These are phyloP conservation scores for Blennius ocellaris DNA, from an alignment of 2,113 vertebrate species.

Conservation along the genomic window DNA sequence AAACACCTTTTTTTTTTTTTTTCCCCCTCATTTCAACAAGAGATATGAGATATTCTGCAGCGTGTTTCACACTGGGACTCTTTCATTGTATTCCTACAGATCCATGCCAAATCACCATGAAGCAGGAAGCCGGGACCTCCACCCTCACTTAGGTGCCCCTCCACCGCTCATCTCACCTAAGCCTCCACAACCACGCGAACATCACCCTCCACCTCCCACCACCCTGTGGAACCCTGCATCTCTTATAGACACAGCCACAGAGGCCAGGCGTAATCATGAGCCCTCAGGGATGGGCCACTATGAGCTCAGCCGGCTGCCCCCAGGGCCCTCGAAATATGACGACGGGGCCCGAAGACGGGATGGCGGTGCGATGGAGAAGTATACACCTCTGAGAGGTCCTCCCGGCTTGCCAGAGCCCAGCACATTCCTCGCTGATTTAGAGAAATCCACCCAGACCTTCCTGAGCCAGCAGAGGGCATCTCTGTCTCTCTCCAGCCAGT, in stretches of 20 bases:
- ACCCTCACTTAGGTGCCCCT: constrained; percentile 91
- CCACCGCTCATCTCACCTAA: constrained; percentile 97
- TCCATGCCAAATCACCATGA: constrained; percentile 88
- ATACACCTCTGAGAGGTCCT: constrained; percentile 82
- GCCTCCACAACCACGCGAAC: constrained; percentile 88
- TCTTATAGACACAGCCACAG: constrained; percentile 88
- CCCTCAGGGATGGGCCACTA: constrained; percentile 83
- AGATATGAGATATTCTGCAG: not conserved
- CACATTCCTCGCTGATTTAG: constrained; percentile 92
- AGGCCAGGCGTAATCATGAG: constrained; percentile 87
- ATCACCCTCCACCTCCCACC: constrained; percentile 83
- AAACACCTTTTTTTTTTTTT: constrained; percentile 10
- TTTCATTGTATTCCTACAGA: constrained; percentile 75
- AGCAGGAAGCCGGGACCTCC: constrained; percentile 83
- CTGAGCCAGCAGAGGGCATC: constrained; percentile 91
- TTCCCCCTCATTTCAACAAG: constrained; percentile 13
- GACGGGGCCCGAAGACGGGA: constrained; percentile 87
- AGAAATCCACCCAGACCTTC: constrained; percentile 92
- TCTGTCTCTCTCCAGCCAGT: constrained; percentile 82
- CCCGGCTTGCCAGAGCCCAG: constrained; percentile 82
- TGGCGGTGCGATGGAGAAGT: constrained; percentile 87
- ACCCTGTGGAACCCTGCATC: constrained; percentile 95
- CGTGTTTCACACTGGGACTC: constrained; percentile 29
- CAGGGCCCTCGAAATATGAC: constrained; percentile 86
- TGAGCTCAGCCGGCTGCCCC: constrained; percentile 84